Evolutionary conservation across 2,888 invertebrate species (phyloP), one percentile per base, ranked within the genome.

Genomic region (Mesorhabditis sp.): DNA sequence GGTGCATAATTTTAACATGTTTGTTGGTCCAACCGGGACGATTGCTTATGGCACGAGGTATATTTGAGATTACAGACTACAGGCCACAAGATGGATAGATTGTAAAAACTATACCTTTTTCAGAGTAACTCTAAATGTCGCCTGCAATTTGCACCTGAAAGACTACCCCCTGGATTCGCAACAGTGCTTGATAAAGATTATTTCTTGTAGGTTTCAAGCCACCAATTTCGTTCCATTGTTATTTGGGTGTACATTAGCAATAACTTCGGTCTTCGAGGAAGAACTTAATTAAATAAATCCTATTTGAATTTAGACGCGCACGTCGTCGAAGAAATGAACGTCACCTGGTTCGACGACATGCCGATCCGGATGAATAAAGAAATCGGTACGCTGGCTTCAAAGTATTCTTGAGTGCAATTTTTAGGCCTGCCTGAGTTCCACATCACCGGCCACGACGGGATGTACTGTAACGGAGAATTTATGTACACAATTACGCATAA

Each of bases 131-230:
- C 95, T 96, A 65, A 96, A 96, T 1, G 89, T 96, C 76, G 96
- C 97, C 76, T 97, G 97, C 89, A 96, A 96, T 95, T 96, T 97
- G 95, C 95, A 97, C 88, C 90, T 97, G 50, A 96, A 96, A 88
- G 94, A 97, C 88, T 97, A 97, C 88, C 97, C 97, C 1, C 89
- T 97, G 79, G 97, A 97, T 88, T 92, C 92, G 81, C 97, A 97
- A 89, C 95, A 95, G 88, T 97, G 97, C 89, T 95, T 95, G 76
- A 95, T 97, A 83, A 97, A 97, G 90, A 96, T 97, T 87, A 96
- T 97, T 89, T 95, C 95, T 89, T 97, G 96, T 97, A 88, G 90
- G 94, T 79, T 68, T 65, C 68, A 2, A 7, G 28, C 7, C 13
- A 15, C 13, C 7, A 13, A 7, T 63, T 63, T 1, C 28, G 28